Evolutionary conservation across 2,113 vertebrate species (phyloP).

Genomic region (Epinephelus fuscoguttatus): DNA sequence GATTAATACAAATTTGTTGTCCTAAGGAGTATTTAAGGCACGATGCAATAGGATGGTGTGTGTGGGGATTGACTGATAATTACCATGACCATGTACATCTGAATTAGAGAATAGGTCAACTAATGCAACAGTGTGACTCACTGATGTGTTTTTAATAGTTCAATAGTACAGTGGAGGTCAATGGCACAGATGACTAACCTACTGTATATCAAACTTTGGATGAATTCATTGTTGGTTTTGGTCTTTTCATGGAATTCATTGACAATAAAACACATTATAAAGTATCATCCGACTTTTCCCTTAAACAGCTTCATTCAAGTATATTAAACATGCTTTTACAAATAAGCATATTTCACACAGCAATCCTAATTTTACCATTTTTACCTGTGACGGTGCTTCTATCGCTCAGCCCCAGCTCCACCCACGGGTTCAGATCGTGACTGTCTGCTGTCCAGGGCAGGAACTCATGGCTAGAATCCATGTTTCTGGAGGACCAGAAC

Average conservation of each 20-base stretch:
- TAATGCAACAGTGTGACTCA: background rate
- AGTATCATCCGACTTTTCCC: background rate
- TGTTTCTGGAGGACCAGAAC: slow-evolving; percentile 70
- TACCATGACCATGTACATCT: background rate
- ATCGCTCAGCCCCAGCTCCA: slow-evolving; percentile 87
- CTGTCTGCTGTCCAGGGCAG: slow-evolving; percentile 77
- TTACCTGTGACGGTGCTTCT: slow-evolving; percentile 87
- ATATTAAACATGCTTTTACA: background rate
- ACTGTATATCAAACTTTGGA: background rate
- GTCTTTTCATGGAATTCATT: background rate
- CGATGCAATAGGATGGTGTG: background rate
- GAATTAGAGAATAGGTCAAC: background rate
- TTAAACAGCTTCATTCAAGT: background rate
- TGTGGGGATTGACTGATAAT: background rate
- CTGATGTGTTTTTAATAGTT: background rate
- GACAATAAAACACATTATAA: background rate
- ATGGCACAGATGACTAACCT: background rate
- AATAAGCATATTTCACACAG: background rate
- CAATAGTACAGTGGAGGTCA: background rate
- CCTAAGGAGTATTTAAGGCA: background rate
- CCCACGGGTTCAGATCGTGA: slow-evolving; percentile 73
- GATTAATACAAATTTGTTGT: background rate
- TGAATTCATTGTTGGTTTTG: background rate
- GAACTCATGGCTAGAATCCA: slow-evolving; percentile 30
- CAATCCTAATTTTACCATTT: background rate